A percentile compares a stretch with the other conserved stretches of the same genome.
Conservation (phyloP, 2,113 vertebrate species). For the Grantiella picta region DNA sequence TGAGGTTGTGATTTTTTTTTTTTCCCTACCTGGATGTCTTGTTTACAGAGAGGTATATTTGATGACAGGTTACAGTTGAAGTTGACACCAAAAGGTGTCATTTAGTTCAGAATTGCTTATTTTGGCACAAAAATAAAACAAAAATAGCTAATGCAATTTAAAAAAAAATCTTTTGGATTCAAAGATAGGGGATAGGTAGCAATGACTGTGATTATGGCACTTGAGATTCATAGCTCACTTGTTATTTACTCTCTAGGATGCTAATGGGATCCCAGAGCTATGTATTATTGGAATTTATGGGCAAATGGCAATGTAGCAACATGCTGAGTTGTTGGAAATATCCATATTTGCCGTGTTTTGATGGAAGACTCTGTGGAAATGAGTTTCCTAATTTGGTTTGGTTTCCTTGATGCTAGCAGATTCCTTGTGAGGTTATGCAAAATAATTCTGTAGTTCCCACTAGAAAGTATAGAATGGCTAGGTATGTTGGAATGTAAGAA, state of each 20-base stretch:
- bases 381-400: conserved; percentile 3
- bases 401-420: neutral
- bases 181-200: neutral
- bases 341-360: conserved; percentile 25
- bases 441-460: neutral
- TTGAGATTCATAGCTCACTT: conserved; percentile 21
- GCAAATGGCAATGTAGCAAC: conserved; percentile 7
- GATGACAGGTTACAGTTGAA: neutral
- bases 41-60: neutral
- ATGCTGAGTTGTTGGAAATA: conserved; percentile 44
- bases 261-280: conserved; percentile 22
- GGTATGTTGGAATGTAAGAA: neutral
- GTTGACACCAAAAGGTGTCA: neutral
- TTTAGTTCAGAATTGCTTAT: neutral
- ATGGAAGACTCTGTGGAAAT: conserved; percentile 2
- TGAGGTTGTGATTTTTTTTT: neutral
- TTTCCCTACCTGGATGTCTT: neutral
- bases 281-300: conserved; percentile 43
- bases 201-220: conserved; percentile 12
- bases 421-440: neutral
- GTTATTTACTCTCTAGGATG: conserved; percentile 50
- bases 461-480: neutral
- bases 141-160: neutral
- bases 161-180: neutral
- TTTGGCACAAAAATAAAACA: conserved; percentile 8